phyloP scores from a whole-genome alignment of 2,797 vertebrate genomes.

The Sebastes itinus region DNA sequence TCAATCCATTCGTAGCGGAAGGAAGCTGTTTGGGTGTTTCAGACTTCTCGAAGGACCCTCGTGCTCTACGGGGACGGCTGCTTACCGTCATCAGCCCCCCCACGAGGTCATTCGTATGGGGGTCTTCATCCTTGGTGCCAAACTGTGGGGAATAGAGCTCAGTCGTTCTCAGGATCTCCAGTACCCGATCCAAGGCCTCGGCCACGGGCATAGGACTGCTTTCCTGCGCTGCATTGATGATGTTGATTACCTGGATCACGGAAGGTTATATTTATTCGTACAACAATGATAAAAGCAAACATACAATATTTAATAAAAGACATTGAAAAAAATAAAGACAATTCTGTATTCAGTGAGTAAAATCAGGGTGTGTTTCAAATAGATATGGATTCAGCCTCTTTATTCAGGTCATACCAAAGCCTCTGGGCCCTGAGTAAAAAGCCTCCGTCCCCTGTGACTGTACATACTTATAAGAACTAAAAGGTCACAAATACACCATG shows the following conservation, averaged over 20 bases:
- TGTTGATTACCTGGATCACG: conserved; percentile 91
- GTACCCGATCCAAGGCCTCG: conserved; percentile 93
- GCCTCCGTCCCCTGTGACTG: background rate
- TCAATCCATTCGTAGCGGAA: conserved; percentile 26
- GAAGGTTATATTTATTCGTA: background rate
- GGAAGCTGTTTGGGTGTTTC: conserved; percentile 49
- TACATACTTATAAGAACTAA: background rate
- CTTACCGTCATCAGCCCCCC: conserved; percentile 96
- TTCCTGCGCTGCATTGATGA: conserved; percentile 97
- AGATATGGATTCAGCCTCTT: background rate
- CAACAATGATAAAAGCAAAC: background rate
- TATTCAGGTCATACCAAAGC: conserved; percentile 22
- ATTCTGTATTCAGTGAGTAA: background rate
- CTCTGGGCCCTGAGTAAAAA: conserved; percentile 3
- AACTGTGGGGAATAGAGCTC: conserved; percentile 97
- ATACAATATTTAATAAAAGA: background rate
- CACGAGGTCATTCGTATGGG: conserved; percentile 95
- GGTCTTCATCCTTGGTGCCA: conserved; percentile 94
- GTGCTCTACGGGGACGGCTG: background rate
- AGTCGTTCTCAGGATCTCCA: conserved; percentile 95
- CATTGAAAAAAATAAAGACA: background rate
- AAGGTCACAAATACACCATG: conserved; percentile 14
- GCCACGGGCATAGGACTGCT: conserved; percentile 93
- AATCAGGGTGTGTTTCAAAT: background rate
- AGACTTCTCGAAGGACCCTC: background rate